Evolutionary conservation across 2,113 vertebrate genomes (phyloP).

Genomic region (Caracal caracal): DNA sequence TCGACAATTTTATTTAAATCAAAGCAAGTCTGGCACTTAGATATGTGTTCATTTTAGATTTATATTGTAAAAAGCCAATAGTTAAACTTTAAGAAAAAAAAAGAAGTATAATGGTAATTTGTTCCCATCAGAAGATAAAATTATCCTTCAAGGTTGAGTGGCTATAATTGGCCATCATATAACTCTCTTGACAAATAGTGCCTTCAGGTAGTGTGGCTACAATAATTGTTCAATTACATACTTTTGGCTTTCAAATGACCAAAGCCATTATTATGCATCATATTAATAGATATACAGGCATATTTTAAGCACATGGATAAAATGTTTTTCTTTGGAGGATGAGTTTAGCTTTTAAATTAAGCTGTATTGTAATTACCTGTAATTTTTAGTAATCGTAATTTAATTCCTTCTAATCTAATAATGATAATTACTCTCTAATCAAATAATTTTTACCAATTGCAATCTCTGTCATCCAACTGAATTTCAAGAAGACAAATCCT

Average conservation of each 20-base stretch:
- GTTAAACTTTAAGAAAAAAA: slow-evolving; percentile 58
- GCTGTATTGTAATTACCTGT: slow-evolving; percentile 77
- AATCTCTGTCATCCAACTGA: slow-evolving; percentile 46
- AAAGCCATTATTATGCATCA: slow-evolving; percentile 82
- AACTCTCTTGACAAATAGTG: slow-evolving; percentile 89
- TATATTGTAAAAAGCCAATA: slow-evolving; percentile 71
- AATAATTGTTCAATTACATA: slow-evolving; percentile 90
- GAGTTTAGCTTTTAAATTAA: slow-evolving; percentile 81
- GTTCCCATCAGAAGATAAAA: slow-evolving; percentile 86
- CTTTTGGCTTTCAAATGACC: slow-evolving; percentile 86
- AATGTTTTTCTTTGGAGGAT: slow-evolving; percentile 81
- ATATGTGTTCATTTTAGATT: neutral
- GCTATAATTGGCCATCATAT: slow-evolving; percentile 88
- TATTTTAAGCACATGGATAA: slow-evolving; percentile 78
- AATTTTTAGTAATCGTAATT: slow-evolving; percentile 79
- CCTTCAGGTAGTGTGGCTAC: slow-evolving; percentile 85
- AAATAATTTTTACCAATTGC: slow-evolving; percentile 77
- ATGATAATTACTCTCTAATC: slow-evolving; percentile 70
- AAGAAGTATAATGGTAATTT: slow-evolving; percentile 82
- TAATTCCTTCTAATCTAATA: slow-evolving; percentile 78
- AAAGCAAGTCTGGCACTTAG: neutral
- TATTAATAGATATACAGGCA: slow-evolving; percentile 79
- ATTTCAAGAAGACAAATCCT: neutral
- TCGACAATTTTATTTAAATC: neutral
- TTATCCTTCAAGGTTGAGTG: slow-evolving; percentile 91